These are phyloP conservation scores for Paelopatides confundens DNA, from an alignment of 53 echinoderm and acorn worm species.

Conservation along the genomic window DNA sequence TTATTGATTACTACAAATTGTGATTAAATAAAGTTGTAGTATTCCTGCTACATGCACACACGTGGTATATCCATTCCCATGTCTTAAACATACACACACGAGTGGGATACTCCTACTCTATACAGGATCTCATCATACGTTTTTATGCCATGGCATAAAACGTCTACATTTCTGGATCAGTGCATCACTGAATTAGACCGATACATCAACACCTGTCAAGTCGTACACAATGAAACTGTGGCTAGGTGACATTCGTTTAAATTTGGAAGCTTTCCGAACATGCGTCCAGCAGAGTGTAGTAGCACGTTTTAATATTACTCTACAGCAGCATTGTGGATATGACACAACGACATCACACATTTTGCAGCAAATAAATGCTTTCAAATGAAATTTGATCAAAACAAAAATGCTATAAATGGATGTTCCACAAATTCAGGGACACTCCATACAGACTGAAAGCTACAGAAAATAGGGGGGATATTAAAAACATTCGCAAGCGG, in stretches of 20 bases:
- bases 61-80: slow-evolving; percentile 47
- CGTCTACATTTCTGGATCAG: slow-evolving; percentile 43
- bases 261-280: slow-evolving; percentile 28
- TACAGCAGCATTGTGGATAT: too few relatives aligned
- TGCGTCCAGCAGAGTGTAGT: not conserved
- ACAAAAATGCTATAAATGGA: slow-evolving; percentile 31
- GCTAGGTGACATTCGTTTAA: slow-evolving; percentile 47
- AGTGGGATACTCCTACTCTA: not conserved
- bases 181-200: slow-evolving; percentile 43
- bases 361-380: slow-evolving; percentile 24
- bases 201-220: slow-evolving; percentile 47
- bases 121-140: not conserved
- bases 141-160: slow-evolving; percentile 33
- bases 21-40: slow-evolving; percentile 5
- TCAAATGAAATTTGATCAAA: slow-evolving; percentile 41
- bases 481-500: too few relatives aligned
- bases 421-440: slow-evolving; percentile 38
- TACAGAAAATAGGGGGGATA: not conserved
- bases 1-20: not conserved
- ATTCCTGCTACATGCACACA: slow-evolving; percentile 54
- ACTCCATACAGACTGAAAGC: slow-evolving; percentile 24
- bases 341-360: slow-evolving; percentile 3
- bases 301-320: too few relatives aligned
- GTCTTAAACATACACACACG: slow-evolving; percentile 33
- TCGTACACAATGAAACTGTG: slow-evolving; percentile 24